Conservation (phyloP, 2,797 vertebrate genomes). For the Heteromormyrus szaboi region DNA sequence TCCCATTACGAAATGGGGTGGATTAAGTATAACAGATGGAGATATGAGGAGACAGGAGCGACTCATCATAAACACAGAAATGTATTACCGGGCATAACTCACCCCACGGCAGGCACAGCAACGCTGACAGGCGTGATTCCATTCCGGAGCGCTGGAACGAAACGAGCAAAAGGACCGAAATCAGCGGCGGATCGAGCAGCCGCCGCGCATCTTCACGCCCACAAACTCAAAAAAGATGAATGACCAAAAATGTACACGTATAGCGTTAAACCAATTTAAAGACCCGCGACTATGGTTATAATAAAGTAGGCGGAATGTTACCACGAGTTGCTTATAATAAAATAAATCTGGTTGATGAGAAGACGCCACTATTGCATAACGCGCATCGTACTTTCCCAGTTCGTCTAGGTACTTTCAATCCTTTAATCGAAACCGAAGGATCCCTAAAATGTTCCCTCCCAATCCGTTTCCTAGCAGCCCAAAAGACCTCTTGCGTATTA, state of each 20-base stretch:
- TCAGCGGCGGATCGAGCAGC: slow-evolving; percentile 29
- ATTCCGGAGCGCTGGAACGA: slow-evolving; percentile 25
- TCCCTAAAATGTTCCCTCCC: slow-evolving; percentile 34
- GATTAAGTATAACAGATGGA: slow-evolving; percentile 42
- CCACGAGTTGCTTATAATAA: background rate
- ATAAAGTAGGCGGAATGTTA: background rate
- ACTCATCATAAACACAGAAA: slow-evolving; percentile 6
- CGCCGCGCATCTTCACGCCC: slow-evolving; percentile 26
- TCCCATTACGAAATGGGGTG: background rate
- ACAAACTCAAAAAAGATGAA: background rate
- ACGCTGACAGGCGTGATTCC: slow-evolving; percentile 47
- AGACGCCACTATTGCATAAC: background rate
- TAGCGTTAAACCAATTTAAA: background rate
- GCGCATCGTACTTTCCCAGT: background rate
- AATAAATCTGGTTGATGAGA: background rate
- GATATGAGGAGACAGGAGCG: slow-evolving; percentile 1
- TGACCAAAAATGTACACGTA: background rate
- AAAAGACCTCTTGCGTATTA: slow-evolving; percentile 13
- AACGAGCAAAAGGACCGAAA: background rate
- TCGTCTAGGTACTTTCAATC: background rate
- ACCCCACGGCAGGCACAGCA: slow-evolving; percentile 57
- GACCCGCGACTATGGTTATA: background rate
- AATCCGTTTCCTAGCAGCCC: slow-evolving; percentile 25
- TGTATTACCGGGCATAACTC: slow-evolving; percentile 40
- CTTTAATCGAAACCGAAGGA: background rate